phyloP scores from a whole-genome alignment of 35 echinoderm and acorn worm species.

The Ptychodera flava region DNA sequence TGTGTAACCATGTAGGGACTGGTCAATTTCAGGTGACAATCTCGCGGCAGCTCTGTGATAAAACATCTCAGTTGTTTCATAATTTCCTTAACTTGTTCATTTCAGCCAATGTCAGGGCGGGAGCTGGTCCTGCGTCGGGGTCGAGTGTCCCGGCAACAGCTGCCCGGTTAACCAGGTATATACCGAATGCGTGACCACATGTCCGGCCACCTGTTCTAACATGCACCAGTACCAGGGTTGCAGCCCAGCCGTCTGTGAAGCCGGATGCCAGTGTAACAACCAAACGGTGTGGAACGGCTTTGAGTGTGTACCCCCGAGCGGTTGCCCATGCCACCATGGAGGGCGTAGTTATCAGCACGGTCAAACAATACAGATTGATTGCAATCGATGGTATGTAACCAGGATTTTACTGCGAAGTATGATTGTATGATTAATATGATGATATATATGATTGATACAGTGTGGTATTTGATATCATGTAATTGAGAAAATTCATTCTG shows the following conservation, averaged over 20 bases:
- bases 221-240: slow-evolving; percentile 54
- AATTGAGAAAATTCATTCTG: not conserved
- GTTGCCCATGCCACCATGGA: slow-evolving; percentile 61
- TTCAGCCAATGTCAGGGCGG: slow-evolving; percentile 51
- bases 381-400: slow-evolving; percentile 11
- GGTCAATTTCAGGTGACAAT: too few relatives aligned
- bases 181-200: slow-evolving; percentile 33
- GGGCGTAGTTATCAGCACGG: slow-evolving; percentile 34
- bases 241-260: slow-evolving; percentile 18
- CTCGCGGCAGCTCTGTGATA: too few relatives aligned
- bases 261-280: slow-evolving; percentile 42
- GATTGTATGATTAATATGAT: not conserved
- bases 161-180: slow-evolving; percentile 48
- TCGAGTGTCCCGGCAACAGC: slow-evolving; percentile 28
- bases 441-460: not conserved
- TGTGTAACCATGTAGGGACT: too few relatives aligned
- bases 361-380: not conserved
- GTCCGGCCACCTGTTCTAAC: slow-evolving; percentile 45
- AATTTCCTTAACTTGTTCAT: too few relatives aligned
- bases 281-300: slow-evolving; percentile 22
- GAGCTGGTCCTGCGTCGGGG: slow-evolving; percentile 36
- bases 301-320: slow-evolving; percentile 23
- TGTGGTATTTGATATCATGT: not conserved
- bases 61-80: too few relatives aligned
- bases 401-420: not conserved